Evolutionary conservation across 2,113 vertebrate genomes (phyloP), one percentile per base, ranked within the genome.

Genomic region (Poicephalus meyeri): DNA sequence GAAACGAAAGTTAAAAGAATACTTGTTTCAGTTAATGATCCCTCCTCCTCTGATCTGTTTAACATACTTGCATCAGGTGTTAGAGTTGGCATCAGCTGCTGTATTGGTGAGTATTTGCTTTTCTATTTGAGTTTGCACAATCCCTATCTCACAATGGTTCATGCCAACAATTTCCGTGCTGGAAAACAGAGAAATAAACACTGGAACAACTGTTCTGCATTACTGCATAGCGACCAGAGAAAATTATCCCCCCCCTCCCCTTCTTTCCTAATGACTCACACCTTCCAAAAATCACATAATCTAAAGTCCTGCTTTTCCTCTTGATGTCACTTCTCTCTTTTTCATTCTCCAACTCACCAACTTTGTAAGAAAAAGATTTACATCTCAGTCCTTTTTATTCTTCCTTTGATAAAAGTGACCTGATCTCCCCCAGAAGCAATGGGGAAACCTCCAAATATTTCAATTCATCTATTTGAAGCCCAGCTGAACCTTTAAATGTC

Each of bases 141-240:
- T 44, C 91, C 49, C 91, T 68, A 80, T 95, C 94, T 82, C 91
- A 87, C 87, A 85, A 77, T 52, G 68, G 76, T 68, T 49, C 14
- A 28, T 56, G 89, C 93, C 94, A 96, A 93, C 78, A 94, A 93
- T 92, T 97, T 94, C 70, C 26, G 3, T 93, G 95, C 94, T 96
- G 91, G 93, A 97, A 97, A 95, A 93, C 84, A 94, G 80, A 95
- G 94, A 96, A 97, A 92, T 97, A 96, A 97, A 97, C 96, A 95
- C 73, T 91, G 86, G 80, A 96, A 96, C 91, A 93, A 95, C 94
- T 97, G 89, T 81, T 97, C 93, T 94, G 81, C 41, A 65, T 82
- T 96, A 89, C 95, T 89, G 76, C 95, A 86, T 78, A 97, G 93
- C 1, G 77, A 97, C 92, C 78, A 96, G 69, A 92, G 92, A 93